Conservation (phyloP, 2,797 vertebrate genomes). For the Chiroxiphia lanceolata region DNA sequence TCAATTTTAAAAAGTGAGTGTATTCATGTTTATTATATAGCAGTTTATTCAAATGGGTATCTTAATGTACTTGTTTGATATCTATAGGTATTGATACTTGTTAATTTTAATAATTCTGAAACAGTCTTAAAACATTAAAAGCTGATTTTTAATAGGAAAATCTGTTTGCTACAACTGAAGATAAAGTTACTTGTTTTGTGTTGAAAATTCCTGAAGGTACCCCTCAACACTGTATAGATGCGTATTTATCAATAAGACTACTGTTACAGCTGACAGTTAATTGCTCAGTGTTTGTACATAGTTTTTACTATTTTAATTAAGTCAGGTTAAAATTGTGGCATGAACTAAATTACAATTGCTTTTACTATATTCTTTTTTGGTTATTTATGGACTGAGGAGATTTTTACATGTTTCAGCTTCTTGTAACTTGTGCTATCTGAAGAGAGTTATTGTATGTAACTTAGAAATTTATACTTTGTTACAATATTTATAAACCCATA, state of each 20-base stretch:
- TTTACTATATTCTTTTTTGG: neutral
- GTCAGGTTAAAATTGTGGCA: neutral
- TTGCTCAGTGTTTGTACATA: neutral
- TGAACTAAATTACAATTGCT: neutral
- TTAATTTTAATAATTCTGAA: neutral
- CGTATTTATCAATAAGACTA: neutral
- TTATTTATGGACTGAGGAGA: neutral
- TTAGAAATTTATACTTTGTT: neutral
- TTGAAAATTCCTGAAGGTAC: neutral
- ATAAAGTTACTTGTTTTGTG: neutral
- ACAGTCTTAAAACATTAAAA: neutral
- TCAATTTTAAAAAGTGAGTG: neutral
- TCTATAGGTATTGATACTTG: neutral
- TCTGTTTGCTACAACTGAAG: neutral
- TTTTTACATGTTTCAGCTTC: neutral
- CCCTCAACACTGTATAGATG: neutral
- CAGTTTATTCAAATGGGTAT: neutral
- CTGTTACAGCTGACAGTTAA: neutral
- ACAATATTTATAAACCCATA: neutral
- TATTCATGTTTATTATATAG: neutral
- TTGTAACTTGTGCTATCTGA: neutral
- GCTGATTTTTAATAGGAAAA: neutral
- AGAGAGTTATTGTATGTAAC: neutral
- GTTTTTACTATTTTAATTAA: neutral
- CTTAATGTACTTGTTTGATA: neutral